Evolutionary conservation across 2,797 vertebrate species (phyloP), one percentile per base, ranked within the genome.

Genomic region (Gymnocypris eckloni): DNA sequence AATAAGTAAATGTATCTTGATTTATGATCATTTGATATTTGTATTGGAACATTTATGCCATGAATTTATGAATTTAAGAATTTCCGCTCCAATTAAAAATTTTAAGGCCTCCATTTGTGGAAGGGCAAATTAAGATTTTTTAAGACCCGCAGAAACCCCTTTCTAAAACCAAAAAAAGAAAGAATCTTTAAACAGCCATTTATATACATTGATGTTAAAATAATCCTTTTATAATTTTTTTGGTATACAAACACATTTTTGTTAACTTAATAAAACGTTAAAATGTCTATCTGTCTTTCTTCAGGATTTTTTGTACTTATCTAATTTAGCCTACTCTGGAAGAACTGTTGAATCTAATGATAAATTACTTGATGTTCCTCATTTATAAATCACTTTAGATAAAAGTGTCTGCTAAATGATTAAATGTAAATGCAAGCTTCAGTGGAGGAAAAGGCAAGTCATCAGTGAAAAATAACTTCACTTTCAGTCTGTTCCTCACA

Each of bases 371-470:
- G 4, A 16, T 59, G 52, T 10, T 59, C n/a, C 56, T 61, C n/a
- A 64, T 61, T 43, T 79, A 39, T 59, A 79, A 61, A 15, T 64
- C 2, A 8, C 77, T 64, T 18, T 28, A 61, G 39, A 79, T 64
- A 64, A 79, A 43, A 79, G 56, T 11, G 22, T 45, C n/a, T 79
- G 22, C 77, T 6, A 64, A 79, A 79, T 61, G 4, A 61, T 22
- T 41, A 43, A 61, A 79, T 79, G 39, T 79, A 43, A 79, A 79
- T 25, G n/a, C 15, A 22, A n/a, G 75, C 39, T 79, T 64, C 11
- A 59, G 20, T 59, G 56, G n/a, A 79, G 3, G 9, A 25, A 79
- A 59, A 28, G n/a, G 15, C 13, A 79, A 45, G 52, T n/a, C 37
- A 56, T 39, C 28, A 41, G 33, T 41, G 33, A 39, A 79, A 64